Conservation (phyloP, 1,140 invertebrate species). For the Heliothis virescens region DNA sequence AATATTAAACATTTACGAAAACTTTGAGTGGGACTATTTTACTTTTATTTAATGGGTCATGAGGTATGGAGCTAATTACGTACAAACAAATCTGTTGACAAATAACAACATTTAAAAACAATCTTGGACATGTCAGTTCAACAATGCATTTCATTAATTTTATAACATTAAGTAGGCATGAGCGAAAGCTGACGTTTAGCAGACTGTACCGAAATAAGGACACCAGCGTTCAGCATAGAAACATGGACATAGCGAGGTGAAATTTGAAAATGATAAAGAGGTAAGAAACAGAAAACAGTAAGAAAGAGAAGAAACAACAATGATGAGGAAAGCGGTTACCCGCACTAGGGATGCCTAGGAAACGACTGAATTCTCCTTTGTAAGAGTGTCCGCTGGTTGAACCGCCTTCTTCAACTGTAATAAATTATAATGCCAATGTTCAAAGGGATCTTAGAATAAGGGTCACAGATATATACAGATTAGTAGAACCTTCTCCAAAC, state of each 20-base stretch:
- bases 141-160: not conserved
- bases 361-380: slow-evolving; percentile 89
- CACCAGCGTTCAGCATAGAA: slow-evolving; percentile 30
- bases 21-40: not conserved
- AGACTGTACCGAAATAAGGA: slow-evolving; percentile 30
- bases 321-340: slow-evolving; percentile 86
- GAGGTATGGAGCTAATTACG: not conserved
- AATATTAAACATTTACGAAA: slow-evolving; percentile 22
- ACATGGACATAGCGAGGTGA: slow-evolving; percentile 36
- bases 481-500: slow-evolving; percentile 32
- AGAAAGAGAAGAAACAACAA: slow-evolving; percentile 62
- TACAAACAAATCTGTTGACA: not conserved
- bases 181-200: slow-evolving; percentile 42
- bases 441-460: slow-evolving; percentile 50
- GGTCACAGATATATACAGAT: slow-evolving; percentile 19
- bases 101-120: not conserved
- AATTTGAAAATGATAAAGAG: slow-evolving; percentile 23
- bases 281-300: slow-evolving; percentile 55
- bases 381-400: slow-evolving; percentile 76
- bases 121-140: not conserved
- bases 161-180: slow-evolving; percentile 12
- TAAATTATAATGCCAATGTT: slow-evolving; percentile 71
- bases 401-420: slow-evolving; percentile 82
- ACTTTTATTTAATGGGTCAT: slow-evolving; percentile 14
- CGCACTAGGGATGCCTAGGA: slow-evolving; percentile 90